These are phyloP conservation scores for Palaemon carinicauda DNA, from an alignment of 1,140 invertebrate species.

Conservation along the genomic window DNA sequence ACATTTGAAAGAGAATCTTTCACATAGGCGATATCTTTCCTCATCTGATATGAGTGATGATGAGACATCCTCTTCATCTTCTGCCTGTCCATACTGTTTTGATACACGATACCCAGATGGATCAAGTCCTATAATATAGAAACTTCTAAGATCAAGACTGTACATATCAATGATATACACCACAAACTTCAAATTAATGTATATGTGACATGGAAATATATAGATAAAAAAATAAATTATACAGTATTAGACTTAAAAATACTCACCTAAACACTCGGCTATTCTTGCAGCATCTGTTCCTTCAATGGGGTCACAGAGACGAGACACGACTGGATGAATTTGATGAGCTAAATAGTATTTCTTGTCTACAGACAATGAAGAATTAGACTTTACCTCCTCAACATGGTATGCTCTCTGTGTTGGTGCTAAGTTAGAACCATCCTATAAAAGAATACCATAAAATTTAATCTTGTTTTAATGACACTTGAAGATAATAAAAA, in stretches of 20 bases:
- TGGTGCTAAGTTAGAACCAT: slow-evolving; percentile 79
- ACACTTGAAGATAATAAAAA: neutral
- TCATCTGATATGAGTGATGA: slow-evolving; percentile 70
- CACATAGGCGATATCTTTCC: slow-evolving; percentile 80
- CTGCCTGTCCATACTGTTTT: slow-evolving; percentile 64
- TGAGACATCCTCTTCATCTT: slow-evolving; percentile 67
- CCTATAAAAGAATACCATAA: slow-evolving; percentile 62
- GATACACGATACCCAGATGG: slow-evolving; percentile 66
- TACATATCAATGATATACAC: neutral
- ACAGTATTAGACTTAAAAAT: neutral
- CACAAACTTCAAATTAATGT: neutral
- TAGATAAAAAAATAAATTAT: no score
- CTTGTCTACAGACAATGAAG: slow-evolving; percentile 77
- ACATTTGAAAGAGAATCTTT: slow-evolving; percentile 67
- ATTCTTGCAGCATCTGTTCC: slow-evolving; percentile 89
- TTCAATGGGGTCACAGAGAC: slow-evolving; percentile 95
- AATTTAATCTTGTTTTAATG: neutral
- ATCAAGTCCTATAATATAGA: slow-evolving; percentile 66
- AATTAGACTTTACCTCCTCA: slow-evolving; percentile 82
- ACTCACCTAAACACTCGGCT: slow-evolving; percentile 84
- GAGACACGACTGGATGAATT: slow-evolving; percentile 91
- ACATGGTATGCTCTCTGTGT: slow-evolving; percentile 95
- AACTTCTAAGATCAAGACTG: neutral
- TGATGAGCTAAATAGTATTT: slow-evolving; percentile 85
- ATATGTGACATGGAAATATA: neutral